Base-by-base conservation (phyloP, 2,797 vertebrate genomes). In the Picus viridis region DNA sequence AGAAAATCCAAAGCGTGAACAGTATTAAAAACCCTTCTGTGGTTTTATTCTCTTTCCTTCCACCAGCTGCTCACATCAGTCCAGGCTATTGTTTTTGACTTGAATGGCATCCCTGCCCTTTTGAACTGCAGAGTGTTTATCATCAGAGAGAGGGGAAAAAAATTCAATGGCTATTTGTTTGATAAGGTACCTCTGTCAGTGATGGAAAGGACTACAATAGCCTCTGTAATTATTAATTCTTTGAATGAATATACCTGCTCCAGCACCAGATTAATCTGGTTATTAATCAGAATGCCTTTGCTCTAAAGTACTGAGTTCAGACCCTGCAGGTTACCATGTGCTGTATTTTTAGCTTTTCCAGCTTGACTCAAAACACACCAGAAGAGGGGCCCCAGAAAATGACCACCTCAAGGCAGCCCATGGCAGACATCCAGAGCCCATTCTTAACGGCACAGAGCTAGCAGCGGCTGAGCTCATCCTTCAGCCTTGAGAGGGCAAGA, bases 381-480 rank as follows among this genome's bases (percentile, higher is more conserved):
- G 95, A 97, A 97, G 92, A 97, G 94, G 91, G 95, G 95, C 93
- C 96, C 92, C 94, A 91, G 92, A 95, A 97, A 96, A 97, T 97
- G 93, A 96, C 93, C 87, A 97, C 96, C 95, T 92, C 94, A 94
- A 96, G 92, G 97, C 92, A 81, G 95, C 85, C 93, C 84, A 83
- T 97, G 97, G 97, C 97, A 97, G 93, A 95, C 88, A 93, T 97
- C 97, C 97, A 98, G 95, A 92, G 95, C 97, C 86, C 86, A 93
- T 95, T 97, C 96, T 96, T 97, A 97, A 96, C 92, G 91, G 89
- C 83, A 96, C 69, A 82, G 95, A 97, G 96, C 69, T 65, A 95
- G 86, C 92, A 88, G 6, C 26, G 96, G 83, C 92, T 96, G 94
- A 97, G 91, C 89, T 94, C 82, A 97, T 96, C 93, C 91, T 96